Evolutionary conservation across 2,888 invertebrate genomes (phyloP).

Genomic region (Nysson spinosus): DNA sequence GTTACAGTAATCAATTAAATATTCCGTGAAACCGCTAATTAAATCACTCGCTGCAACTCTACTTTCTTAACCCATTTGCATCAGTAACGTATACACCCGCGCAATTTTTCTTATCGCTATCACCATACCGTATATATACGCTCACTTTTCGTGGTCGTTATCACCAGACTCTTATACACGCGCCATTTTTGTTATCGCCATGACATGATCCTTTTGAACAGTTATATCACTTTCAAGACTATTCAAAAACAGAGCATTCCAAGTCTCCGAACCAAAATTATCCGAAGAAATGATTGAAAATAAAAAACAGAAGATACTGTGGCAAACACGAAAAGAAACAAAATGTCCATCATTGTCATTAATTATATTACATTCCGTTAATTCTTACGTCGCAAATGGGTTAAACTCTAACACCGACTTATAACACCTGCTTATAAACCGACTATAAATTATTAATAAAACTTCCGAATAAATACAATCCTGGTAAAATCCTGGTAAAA

Average conservation of each 20-base stretch:
- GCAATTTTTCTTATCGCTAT: neutral
- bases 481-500: too few relatives aligned
- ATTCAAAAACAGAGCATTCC: conserved; percentile 10
- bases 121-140: neutral
- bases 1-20: too few relatives aligned
- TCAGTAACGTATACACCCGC: conserved; percentile 2
- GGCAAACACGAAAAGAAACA: neutral
- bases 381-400: too few relatives aligned
- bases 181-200: neutral
- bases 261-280: conserved; percentile 10
- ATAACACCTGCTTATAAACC: too few relatives aligned
- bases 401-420: too few relatives aligned
- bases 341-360: conserved; percentile 9
- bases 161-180: neutral
- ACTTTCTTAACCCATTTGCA: too few relatives aligned
- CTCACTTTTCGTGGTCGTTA: neutral
- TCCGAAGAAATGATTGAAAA: conserved; percentile 12
- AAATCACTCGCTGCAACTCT: too few relatives aligned
- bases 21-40: too few relatives aligned
- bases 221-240: conserved; percentile 1
- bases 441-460: too few relatives aligned
- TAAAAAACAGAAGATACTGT: neutral
- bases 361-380: too few relatives aligned
- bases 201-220: neutral
- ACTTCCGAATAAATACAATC: too few relatives aligned